These are phyloP conservation scores for Mionectes olivaceus DNA, from an alignment of 2,797 vertebrate genomes.

Conservation along the genomic window DNA sequence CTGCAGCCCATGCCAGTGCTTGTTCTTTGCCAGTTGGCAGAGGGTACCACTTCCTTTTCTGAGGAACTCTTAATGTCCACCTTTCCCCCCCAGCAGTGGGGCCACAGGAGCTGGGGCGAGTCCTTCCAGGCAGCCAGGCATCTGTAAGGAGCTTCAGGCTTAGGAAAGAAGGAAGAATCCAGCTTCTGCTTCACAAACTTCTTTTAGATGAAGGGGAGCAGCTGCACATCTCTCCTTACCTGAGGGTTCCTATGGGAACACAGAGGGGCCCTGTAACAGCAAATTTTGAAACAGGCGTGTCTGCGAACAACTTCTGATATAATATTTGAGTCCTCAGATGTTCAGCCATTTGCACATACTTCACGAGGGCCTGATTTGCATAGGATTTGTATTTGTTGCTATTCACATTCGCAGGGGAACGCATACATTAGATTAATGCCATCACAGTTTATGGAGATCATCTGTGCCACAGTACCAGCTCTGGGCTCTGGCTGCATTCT, in stretches of 20 bases:
- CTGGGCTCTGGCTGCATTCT: neutral
- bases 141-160: neutral
- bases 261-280: neutral
- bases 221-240: neutral
- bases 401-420: constrained; percentile 12
- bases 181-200: neutral
- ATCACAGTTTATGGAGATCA: constrained; percentile 60
- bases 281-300: neutral
- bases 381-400: constrained; percentile 63
- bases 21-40: constrained; percentile 37
- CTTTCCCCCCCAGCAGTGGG: neutral
- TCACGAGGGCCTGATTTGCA: neutral
- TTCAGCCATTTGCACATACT: constrained; percentile 53
- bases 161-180: neutral
- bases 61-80: neutral
- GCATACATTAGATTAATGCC: constrained; percentile 57
- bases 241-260: constrained; percentile 22
- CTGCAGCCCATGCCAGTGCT: neutral
- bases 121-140: accelerated
- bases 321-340: constrained; percentile 61
- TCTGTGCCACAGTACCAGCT: constrained; percentile 20
- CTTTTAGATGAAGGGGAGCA: neutral
- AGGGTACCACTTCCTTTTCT: neutral
- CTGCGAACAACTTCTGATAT: constrained; percentile 27
- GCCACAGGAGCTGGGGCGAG: neutral